phyloP scores from a whole-genome alignment of 2,888 invertebrate genomes.

The Lypha dubia region DNA sequence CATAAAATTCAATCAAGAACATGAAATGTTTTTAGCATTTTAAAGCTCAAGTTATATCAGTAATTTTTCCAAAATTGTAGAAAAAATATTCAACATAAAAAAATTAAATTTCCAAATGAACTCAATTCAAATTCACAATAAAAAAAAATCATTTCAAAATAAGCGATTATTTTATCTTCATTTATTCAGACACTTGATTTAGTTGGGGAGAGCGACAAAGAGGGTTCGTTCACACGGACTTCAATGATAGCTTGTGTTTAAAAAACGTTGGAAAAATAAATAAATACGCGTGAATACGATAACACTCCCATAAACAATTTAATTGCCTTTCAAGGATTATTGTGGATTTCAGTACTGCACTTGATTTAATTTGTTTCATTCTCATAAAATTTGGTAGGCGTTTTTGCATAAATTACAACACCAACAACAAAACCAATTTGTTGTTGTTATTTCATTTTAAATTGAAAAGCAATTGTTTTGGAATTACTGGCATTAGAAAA shows the following conservation, averaged over 20 bases:
- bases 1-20: constrained; percentile 81
- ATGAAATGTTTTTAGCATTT: constrained; percentile 62
- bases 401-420: constrained; percentile 77
- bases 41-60: neutral
- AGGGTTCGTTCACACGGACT: constrained; percentile 7
- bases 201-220: no score
- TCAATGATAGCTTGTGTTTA: constrained; percentile 21
- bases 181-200: constrained; percentile 70
- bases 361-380: constrained; percentile 52
- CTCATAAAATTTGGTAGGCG: constrained; percentile 64
- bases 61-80: neutral
- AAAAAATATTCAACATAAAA: constrained; percentile 9
- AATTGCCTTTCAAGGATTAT: constrained; percentile 78
- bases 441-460: constrained; percentile 58
- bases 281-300: constrained; percentile 71
- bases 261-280: constrained; percentile 19
- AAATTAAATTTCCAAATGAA: constrained; percentile 47
- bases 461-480: constrained; percentile 81
- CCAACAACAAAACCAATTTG: no score
- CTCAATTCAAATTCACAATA: constrained; percentile 3
- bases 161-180: constrained; percentile 61
- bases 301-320: constrained; percentile 76
- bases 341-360: constrained; percentile 56
- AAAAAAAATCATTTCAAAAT: constrained; percentile 5
- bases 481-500: constrained; percentile 76